These are phyloP conservation scores for Chelonus formosanus DNA, from an alignment of 2,888 invertebrate species.

Conservation along the genomic window DNA sequence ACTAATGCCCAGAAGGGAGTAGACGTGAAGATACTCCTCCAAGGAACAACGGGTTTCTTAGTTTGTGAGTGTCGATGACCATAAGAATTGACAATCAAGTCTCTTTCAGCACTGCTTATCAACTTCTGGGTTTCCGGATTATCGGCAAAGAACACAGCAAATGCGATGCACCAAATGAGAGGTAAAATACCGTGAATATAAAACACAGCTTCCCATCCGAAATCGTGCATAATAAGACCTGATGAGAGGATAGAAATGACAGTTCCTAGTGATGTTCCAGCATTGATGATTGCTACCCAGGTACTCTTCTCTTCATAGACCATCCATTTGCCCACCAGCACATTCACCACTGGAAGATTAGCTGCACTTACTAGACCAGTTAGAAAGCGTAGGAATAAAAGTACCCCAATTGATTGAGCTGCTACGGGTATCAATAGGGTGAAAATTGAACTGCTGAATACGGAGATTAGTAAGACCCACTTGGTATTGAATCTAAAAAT, in stretches of 20 bases:
- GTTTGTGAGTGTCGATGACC: constrained; percentile 51
- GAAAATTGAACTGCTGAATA: constrained; percentile 52
- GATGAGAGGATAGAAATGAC: constrained; percentile 59
- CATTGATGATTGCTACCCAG: constrained; percentile 60
- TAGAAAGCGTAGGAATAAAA: constrained; percentile 52
- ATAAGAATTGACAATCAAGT: constrained; percentile 56
- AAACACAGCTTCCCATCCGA: constrained; percentile 57
- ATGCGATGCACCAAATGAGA: constrained; percentile 55
- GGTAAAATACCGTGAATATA: constrained; percentile 59
- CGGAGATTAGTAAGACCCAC: constrained; percentile 52
- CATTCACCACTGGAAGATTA: constrained; percentile 60
- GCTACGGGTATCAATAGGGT: constrained; percentile 54
- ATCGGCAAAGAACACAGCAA: constrained; percentile 57
- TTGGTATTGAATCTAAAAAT: constrained; percentile 58
- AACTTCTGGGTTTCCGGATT: constrained; percentile 60
- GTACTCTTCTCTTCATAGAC: constrained; percentile 60
- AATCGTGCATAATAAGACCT: constrained; percentile 52
- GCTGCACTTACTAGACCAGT: constrained; percentile 57
- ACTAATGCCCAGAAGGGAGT: constrained; percentile 65
- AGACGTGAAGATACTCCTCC: constrained; percentile 65
- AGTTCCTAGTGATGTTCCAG: constrained; percentile 60
- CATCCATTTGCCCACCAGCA: constrained; percentile 60
- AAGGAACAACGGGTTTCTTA: constrained; percentile 55
- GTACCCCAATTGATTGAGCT: constrained; percentile 41
- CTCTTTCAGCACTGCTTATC: constrained; percentile 60